Evolutionary conservation across 1,140 invertebrate genomes (phyloP), one percentile per base, ranked within the genome.

Genomic region (Tetraneura akinire): DNA sequence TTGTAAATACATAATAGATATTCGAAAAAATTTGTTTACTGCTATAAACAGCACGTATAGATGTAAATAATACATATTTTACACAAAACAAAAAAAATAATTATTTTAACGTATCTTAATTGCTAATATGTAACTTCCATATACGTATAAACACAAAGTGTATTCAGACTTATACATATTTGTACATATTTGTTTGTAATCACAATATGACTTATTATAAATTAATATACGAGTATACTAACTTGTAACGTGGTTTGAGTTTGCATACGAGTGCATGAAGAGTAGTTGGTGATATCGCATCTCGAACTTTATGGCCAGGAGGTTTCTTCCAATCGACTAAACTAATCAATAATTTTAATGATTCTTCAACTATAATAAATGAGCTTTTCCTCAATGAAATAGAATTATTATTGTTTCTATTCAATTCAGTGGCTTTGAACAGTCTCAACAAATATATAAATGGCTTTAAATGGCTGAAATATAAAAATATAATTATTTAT

Each of bases 221-320:
- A 45, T 21, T 21, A 21, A 26, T 29, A 26, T 21, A n/a, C n/a
- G n/a, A n/a, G n/a, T n/a, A 42, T 45, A 81, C 82, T 83, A 84
- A 89, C 83, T 92, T 88, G 87, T 94, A 94, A 83, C 92, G 86
- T 64, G 93, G 93, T 47, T 94, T 93, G 74, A 94, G 92, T 86
- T 94, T 94, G 92, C 93, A 94, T 49, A 94, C 94, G 23, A 94
- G 92, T 23, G 91, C 87, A 83, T 94, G 94, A 26, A 95, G 86
- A 80, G 91, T 92, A 85, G 94, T 92, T 10, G 93, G 93, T 1
- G 92, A 93, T 80, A 94, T 94, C 1, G 92, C 91, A 23, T 89
- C 89, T 84, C 93, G 93, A 0, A 88, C 87, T 2, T 90, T 89
- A 68, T 91, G 91, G 18, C 92, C 89, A 83, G 90, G 10, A 45